phyloP scores from a whole-genome alignment of 2,113 vertebrate species.

The Hydrolagus affinis region DNA sequence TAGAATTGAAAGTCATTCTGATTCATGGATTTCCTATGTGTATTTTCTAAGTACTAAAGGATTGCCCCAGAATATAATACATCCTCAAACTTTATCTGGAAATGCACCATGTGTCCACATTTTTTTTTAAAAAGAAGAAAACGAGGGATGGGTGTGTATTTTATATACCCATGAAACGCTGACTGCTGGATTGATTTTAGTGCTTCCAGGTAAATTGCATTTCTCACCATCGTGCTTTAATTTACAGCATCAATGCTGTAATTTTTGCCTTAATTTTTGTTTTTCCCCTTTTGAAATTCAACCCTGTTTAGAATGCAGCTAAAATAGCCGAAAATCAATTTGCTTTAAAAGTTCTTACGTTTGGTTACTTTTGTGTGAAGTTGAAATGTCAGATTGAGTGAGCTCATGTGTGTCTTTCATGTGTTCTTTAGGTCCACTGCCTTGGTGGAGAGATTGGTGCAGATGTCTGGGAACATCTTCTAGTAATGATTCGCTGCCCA shows the following conservation, averaged over 20 bases:
- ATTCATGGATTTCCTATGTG: not conserved
- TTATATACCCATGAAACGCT: too few species aligned
- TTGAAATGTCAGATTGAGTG: not conserved
- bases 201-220: too few species aligned
- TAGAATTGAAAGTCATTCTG: not conserved
- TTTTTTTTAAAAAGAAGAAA: too few species aligned
- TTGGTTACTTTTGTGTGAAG: not conserved
- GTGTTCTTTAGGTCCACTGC: constrained; percentile 46
- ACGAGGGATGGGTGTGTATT: too few species aligned
- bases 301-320: too few species aligned
- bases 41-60: not conserved
- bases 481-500: constrained; percentile 56
- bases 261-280: not conserved
- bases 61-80: too few species aligned
- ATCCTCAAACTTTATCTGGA: too few species aligned
- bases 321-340: too few species aligned
- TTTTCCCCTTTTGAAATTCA: not conserved
- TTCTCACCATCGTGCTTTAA: too few species aligned
- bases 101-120: too few species aligned
- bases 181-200: too few species aligned
- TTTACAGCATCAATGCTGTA: not conserved
- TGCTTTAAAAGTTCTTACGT: not conserved
- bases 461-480: constrained; percentile 59
- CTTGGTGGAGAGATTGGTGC: constrained; percentile 55
- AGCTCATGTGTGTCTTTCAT: not conserved